A percentile compares a stretch with the other conserved stretches of the same genome.
Evolutionary conservation across 2,888 invertebrate species (phyloP).

Genomic region (Altica lythri): DNA sequence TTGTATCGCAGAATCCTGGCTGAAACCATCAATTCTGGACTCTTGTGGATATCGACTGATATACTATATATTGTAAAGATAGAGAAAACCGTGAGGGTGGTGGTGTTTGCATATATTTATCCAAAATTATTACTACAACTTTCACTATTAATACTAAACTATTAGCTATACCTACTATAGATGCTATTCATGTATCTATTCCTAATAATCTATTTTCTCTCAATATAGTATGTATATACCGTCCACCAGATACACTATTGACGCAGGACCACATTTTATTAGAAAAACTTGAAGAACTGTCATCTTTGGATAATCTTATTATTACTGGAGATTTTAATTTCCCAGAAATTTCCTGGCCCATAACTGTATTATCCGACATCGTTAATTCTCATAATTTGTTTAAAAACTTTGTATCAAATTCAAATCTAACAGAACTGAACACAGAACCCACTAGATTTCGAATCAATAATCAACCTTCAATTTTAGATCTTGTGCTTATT

Average conservation of each 20-base stretch:
- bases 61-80: neutral
- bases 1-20: neutral
- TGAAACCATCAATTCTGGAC: neutral
- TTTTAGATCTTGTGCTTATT: slow-evolving; percentile 6
- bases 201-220: slow-evolving; percentile 1
- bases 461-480: slow-evolving; percentile 6
- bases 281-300: slow-evolving; percentile 6
- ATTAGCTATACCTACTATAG: neutral
- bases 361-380: neutral
- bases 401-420: slow-evolving; percentile 1
- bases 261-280: neutral
- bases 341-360: slow-evolving; percentile 12
- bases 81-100: neutral
- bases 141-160: neutral
- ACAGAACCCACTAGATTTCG: slow-evolving; percentile 1
- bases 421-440: slow-evolving; percentile 3
- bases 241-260: neutral
- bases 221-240: slow-evolving; percentile 1
- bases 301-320: slow-evolving; percentile 3
- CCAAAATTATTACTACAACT: neutral
- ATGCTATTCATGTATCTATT: neutral
- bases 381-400: neutral
- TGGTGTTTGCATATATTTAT: neutral
- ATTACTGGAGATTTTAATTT: slow-evolving; percentile 17
- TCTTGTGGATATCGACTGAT: neutral